phyloP scores from a whole-genome alignment of 2,113 vertebrate genomes.

The Setophaga petechia region DNA sequence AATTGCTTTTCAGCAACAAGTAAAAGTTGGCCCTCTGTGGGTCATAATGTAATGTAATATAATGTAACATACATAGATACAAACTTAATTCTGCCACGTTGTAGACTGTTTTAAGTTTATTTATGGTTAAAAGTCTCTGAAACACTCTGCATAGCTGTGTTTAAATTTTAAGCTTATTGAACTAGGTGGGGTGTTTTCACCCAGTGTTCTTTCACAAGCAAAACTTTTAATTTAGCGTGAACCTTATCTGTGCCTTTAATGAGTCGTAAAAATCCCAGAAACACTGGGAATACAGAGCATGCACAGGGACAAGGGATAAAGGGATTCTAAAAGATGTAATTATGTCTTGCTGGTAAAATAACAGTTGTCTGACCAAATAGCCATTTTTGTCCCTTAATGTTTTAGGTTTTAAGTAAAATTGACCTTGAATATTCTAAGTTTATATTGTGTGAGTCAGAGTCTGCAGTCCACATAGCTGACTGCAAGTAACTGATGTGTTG shows the following conservation, averaged over 20 bases:
- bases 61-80: background rate
- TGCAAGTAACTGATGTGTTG: background rate
- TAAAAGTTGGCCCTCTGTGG: constrained; percentile 33
- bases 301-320: background rate
- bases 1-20: constrained; percentile 26
- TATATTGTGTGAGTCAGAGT: background rate
- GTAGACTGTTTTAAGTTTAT: background rate
- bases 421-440: background rate
- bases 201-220: background rate
- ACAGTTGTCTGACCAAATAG: background rate
- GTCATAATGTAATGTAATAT: background rate
- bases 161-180: background rate
- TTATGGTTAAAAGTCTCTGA: background rate
- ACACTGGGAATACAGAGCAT: background rate
- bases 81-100: background rate
- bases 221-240: background rate
- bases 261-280: background rate
- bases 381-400: background rate
- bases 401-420: background rate
- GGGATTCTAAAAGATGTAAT: background rate
- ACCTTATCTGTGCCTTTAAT: background rate
- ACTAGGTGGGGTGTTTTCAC: background rate
- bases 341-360: background rate
- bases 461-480: background rate
- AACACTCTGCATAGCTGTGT: background rate